Conservation (phyloP, 2,888 invertebrate genomes). For the Tetramorium bicarinatum region DNA sequence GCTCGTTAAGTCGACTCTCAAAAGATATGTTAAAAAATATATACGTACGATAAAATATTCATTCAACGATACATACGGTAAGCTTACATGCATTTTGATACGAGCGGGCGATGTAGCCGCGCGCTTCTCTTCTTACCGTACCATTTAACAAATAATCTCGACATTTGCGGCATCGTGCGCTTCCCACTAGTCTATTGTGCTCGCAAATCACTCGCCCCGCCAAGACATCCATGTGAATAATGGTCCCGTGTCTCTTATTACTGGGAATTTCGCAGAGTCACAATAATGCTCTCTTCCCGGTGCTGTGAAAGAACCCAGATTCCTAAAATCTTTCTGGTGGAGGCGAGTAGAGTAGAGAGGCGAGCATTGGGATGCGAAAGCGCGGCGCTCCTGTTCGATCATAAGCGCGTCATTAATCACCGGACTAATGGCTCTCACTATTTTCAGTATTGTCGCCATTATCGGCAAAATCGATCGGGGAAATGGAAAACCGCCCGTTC, state of each 20-base stretch:
- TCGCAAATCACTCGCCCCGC: slow-evolving; percentile 59
- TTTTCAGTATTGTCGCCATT: slow-evolving; percentile 63
- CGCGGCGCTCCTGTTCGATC: slow-evolving; percentile 48
- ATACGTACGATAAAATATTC: slow-evolving; percentile 12
- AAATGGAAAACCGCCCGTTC: slow-evolving; percentile 70
- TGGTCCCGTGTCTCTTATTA: slow-evolving; percentile 61
- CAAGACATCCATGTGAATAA: slow-evolving; percentile 66
- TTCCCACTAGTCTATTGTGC: slow-evolving; percentile 33
- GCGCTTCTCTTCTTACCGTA: slow-evolving; percentile 16
- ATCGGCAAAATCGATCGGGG: slow-evolving; percentile 67
- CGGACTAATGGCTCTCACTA: slow-evolving; percentile 35
- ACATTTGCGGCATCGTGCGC: slow-evolving; percentile 14
- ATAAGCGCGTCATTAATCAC: slow-evolving; percentile 67
- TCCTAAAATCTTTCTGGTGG: slow-evolving; percentile 50
- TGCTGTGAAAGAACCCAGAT: slow-evolving; percentile 60
- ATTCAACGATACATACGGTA: neutral
- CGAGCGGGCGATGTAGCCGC: neutral
- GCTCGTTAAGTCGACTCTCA: neutral
- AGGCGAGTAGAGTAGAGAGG: neutral
- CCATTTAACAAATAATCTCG: slow-evolving; percentile 47
- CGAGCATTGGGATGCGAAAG: slow-evolving; percentile 6
- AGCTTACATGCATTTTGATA: neutral
- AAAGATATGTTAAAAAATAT: neutral
- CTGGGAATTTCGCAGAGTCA: slow-evolving; percentile 59
- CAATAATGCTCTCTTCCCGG: slow-evolving; percentile 57